phyloP scores from a whole-genome alignment of 1,140 invertebrate genomes.

The Sitodiplosis mosellana region DNA sequence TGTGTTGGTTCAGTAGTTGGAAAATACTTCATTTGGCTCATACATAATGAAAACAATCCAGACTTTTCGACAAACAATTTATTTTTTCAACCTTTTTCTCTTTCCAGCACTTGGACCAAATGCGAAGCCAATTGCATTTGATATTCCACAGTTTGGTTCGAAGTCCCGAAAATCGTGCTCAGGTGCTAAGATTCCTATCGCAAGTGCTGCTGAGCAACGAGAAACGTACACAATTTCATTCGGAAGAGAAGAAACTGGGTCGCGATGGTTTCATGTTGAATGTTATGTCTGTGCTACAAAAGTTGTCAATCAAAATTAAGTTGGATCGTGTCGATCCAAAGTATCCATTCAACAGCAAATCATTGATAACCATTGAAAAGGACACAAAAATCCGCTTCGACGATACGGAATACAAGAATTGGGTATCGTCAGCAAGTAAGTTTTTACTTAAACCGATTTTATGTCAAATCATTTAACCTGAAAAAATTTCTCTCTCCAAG shows the following conservation, averaged over 20 bases:
- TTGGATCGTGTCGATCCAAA: conserved; percentile 64
- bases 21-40: too few species aligned
- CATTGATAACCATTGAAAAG: conserved; percentile 56
- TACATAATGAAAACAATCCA: background rate
- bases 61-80: background rate
- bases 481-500: background rate
- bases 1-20: too few species aligned
- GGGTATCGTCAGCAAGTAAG: conserved; percentile 47
- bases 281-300: conserved; percentile 73
- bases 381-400: conserved; percentile 73
- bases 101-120: conserved; percentile 43
- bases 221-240: conserved; percentile 74
- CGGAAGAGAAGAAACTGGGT: conserved; percentile 65
- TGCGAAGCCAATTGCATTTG: conserved; percentile 51
- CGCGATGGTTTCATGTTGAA: conserved; percentile 93
- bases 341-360: conserved; percentile 72
- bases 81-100: background rate
- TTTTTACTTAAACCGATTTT: conserved; percentile 5
- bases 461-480: too few species aligned
- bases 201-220: conserved; percentile 61
- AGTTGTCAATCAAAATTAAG: conserved; percentile 69
- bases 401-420: conserved; percentile 58
- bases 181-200: conserved; percentile 59
- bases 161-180: conserved; percentile 52
- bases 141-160: conserved; percentile 70